Evolutionary conservation across 1,140 invertebrate species (phyloP).

Genomic region (Pteromalus puparum): DNA sequence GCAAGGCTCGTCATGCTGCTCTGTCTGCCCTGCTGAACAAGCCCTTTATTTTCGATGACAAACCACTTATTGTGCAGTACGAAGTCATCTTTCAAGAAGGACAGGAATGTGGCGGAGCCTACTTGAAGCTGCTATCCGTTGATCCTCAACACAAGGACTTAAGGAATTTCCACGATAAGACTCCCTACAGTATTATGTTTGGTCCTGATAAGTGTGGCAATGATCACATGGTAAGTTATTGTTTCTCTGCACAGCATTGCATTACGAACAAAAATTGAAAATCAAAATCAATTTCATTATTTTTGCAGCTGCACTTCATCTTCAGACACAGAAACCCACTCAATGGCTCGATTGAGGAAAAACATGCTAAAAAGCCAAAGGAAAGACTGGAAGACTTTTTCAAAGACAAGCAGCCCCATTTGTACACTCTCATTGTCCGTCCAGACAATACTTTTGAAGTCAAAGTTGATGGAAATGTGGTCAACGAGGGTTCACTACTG

Average conservation of each 20-base stretch:
- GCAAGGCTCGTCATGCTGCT: slow-evolving; percentile 97
- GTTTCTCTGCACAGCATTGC: not conserved
- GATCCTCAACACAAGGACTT: slow-evolving; percentile 83
- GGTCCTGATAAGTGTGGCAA: slow-evolving; percentile 99
- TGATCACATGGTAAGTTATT: slow-evolving; percentile 85
- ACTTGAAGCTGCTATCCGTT: slow-evolving; percentile 92
- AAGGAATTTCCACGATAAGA: slow-evolving; percentile 94
- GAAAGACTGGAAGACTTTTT: slow-evolving; percentile 92
- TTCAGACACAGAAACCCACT: slow-evolving; percentile 96
- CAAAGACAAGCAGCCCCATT: slow-evolving; percentile 96
- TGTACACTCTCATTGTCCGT: slow-evolving; percentile 92
- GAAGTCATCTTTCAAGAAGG: slow-evolving; percentile 93
- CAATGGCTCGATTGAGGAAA: slow-evolving; percentile 92
- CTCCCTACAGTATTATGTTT: slow-evolving; percentile 99
- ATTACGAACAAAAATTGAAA: slow-evolving; percentile 9
- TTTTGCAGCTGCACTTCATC: slow-evolving; percentile 93
- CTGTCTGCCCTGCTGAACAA: slow-evolving; percentile 88
- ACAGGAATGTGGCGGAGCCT: slow-evolving; percentile 98
- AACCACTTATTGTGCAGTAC: slow-evolving; percentile 96
- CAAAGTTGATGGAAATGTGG: slow-evolving; percentile 83
- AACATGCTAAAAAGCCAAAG: slow-evolving; percentile 93
- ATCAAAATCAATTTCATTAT: slow-evolving; percentile 41
- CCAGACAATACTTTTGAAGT: slow-evolving; percentile 91
- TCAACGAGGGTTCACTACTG: slow-evolving; percentile 90
- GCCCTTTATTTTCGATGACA: slow-evolving; percentile 90